Evolutionary conservation across 2,888 invertebrate species (phyloP).

Genomic region (Pseudococcus viburni): DNA sequence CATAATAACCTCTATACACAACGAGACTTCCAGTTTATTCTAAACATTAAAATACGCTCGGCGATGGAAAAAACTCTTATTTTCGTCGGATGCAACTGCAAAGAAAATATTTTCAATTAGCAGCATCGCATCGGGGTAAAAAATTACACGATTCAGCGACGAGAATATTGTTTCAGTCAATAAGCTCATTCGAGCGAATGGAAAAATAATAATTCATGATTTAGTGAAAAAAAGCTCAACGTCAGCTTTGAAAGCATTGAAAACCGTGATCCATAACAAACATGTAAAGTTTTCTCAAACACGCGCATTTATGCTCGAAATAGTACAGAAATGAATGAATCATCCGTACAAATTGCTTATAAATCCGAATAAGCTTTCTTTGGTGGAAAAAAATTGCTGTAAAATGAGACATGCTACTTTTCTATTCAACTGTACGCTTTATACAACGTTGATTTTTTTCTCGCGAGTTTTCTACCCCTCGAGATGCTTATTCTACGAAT

Average conservation of each 20-base stretch:
- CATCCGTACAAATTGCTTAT: conserved; percentile 27
- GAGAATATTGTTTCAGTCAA: conserved; percentile 45
- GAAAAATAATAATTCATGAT: conserved; percentile 25
- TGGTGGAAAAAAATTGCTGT: not conserved
- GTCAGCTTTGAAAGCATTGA: conserved; percentile 52
- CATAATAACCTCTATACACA: not conserved
- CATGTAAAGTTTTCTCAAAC: conserved; percentile 10
- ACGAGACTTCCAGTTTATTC: not conserved
- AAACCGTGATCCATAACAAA: conserved; percentile 39
- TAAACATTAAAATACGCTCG: not conserved
- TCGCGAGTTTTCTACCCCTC: not conserved
- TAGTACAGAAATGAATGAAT: conserved; percentile 31
- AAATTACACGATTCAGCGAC: conserved; percentile 27
- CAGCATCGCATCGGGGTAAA: not conserved
- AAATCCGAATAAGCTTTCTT: conserved; percentile 27
- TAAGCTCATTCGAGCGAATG: conserved; percentile 27
- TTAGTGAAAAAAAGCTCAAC: conserved; percentile 42
- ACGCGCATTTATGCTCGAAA: conserved; percentile 27
- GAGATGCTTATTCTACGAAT: no score
- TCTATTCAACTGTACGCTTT: not conserved
- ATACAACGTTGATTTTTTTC: not conserved
- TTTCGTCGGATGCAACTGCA: not conserved
- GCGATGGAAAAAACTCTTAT: not conserved
- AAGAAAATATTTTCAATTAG: conserved; percentile 18
- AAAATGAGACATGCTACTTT: not conserved